phyloP scores from a whole-genome alignment of 1,140 invertebrate species.

The Agrypnia vestita region DNA sequence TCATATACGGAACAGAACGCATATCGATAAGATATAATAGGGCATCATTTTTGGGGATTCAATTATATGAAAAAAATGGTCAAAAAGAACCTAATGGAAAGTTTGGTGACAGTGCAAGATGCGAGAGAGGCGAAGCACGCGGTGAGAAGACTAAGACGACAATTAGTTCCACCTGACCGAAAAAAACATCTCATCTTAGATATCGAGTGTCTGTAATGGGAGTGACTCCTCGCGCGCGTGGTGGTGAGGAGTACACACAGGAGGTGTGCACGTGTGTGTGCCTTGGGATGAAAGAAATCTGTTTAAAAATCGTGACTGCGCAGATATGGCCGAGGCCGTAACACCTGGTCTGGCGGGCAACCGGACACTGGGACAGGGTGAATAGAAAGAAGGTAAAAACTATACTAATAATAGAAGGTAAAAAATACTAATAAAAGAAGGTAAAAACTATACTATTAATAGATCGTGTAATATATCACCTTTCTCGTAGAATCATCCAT shows the following conservation, averaged over 20 bases:
- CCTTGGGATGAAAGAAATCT: slow-evolving; percentile 51
- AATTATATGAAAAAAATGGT: too few species aligned
- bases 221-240: too few species aligned
- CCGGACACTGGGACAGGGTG: slow-evolving; percentile 34
- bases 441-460: too few species aligned
- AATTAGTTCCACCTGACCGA: slow-evolving; percentile 36
- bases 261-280: neutral
- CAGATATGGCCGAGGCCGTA: slow-evolving; percentile 53
- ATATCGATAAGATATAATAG: too few species aligned
- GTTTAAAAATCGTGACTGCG: slow-evolving; percentile 61
- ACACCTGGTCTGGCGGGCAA: slow-evolving; percentile 46
- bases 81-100: too few species aligned
- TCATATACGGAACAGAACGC: too few species aligned
- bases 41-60: too few species aligned
- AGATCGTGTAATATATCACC: neutral
- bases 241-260: neutral
- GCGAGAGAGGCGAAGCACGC: too few species aligned
- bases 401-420: too few species aligned
- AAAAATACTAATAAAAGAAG: too few species aligned
- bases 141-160: neutral
- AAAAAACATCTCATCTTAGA: slow-evolving; percentile 23
- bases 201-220: slow-evolving; percentile 21
- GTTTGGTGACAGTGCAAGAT: too few species aligned
- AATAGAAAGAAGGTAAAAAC: neutral
- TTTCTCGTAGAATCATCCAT: neutral